Percentiles rank a stretch among this genome's conserved stretches.
Conservation (phyloP, 2,797 vertebrate genomes). For the Pagetopsis macropterus region DNA sequence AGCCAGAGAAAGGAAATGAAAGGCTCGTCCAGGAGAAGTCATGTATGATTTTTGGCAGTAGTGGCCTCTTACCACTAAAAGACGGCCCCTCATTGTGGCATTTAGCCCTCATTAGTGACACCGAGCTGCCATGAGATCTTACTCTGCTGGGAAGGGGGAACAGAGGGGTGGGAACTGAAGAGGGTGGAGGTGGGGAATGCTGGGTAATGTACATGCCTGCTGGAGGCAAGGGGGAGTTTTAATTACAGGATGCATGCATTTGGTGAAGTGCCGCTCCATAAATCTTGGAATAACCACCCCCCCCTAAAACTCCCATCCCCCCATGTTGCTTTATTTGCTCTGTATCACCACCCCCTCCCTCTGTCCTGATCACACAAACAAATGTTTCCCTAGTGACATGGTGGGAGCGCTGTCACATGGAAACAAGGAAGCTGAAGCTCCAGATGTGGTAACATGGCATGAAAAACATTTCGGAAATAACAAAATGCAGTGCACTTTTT, state of each 20-base stretch:
- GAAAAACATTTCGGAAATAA: background rate
- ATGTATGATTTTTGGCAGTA: slow-evolving; percentile 30
- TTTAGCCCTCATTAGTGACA: slow-evolving; percentile 78
- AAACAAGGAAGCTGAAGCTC: background rate
- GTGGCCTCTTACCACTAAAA: slow-evolving; percentile 39
- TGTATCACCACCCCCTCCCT: slow-evolving; percentile 14
- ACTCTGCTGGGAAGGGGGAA: slow-evolving; percentile 54
- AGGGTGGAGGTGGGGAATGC: slow-evolving; percentile 62
- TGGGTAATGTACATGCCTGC: slow-evolving; percentile 72
- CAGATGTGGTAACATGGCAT: slow-evolving; percentile 19
- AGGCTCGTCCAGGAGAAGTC: slow-evolving; percentile 12
- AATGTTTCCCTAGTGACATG: slow-evolving; percentile 56
- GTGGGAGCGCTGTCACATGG: slow-evolving; percentile 22
- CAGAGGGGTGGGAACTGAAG: slow-evolving; percentile 30
- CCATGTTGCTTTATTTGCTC: slow-evolving; percentile 62
- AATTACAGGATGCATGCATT: slow-evolving; percentile 88
- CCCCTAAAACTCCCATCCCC: slow-evolving; percentile 52
- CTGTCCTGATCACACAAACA: slow-evolving; percentile 69
- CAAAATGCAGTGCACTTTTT: background rate
- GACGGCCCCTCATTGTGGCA: slow-evolving; percentile 61
- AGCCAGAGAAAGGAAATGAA: slow-evolving; percentile 41
- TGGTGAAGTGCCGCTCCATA: slow-evolving; percentile 81
- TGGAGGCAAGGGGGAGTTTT: slow-evolving; percentile 77
- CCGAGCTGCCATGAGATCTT: slow-evolving; percentile 73
- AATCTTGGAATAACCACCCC: slow-evolving; percentile 79